A percentile compares a stretch with the other conserved stretches of the same genome.
These are phyloP conservation scores for Cydia amplana DNA, from an alignment of 1,140 invertebrate genomes.

Conservation along the genomic window DNA sequence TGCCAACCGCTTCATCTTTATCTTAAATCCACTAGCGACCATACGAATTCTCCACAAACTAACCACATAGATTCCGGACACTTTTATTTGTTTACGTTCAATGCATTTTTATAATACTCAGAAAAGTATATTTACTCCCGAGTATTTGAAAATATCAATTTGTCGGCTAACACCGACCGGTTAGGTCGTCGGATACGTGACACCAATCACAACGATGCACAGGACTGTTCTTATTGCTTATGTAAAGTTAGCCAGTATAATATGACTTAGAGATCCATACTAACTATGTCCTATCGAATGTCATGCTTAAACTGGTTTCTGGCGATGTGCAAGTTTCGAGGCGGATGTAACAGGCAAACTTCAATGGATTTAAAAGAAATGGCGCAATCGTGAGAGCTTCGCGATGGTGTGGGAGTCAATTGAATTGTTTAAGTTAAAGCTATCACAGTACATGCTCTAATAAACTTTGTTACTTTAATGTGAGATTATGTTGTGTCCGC, in stretches of 20 bases:
- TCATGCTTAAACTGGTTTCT: background rate
- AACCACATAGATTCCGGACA: background rate
- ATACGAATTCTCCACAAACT: background rate
- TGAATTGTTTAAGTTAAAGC: conserved; percentile 20
- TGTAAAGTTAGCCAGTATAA: background rate
- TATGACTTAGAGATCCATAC: background rate
- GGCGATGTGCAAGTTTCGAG: background rate
- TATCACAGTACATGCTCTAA: background rate
- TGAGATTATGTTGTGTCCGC: background rate
- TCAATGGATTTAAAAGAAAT: conserved; percentile 25
- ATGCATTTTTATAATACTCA: conserved; percentile 29
- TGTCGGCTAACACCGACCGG: conserved; percentile 56
- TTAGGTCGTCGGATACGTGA: conserved; percentile 54
- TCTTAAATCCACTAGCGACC: background rate
- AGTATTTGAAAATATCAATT: conserved; percentile 69
- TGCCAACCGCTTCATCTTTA: background rate
- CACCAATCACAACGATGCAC: conserved; percentile 44
- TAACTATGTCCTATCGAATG: background rate
- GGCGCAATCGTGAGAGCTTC: conserved; percentile 6
- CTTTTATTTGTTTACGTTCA: conserved; percentile 1
- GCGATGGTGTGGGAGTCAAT: conserved; percentile 1
- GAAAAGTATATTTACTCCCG: conserved; percentile 41
- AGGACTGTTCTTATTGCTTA: background rate
- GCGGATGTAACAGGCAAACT: background rate
- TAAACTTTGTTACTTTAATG: background rate